These are phyloP conservation scores for Notiomystis cincta DNA, from an alignment of 2,113 vertebrate genomes.

Conservation along the genomic window DNA sequence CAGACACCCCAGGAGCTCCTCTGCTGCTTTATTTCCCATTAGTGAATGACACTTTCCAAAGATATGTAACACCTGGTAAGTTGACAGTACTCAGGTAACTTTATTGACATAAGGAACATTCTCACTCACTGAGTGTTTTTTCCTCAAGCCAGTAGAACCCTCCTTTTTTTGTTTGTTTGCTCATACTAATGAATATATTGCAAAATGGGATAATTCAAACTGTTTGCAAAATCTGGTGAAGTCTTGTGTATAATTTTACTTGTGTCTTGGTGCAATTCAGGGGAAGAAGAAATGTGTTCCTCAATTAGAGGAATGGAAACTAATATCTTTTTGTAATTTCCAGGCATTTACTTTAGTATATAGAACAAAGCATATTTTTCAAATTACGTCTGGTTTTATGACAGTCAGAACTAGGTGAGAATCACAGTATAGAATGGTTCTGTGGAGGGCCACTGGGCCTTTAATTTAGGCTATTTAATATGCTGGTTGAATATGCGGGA, in stretches of 20 bases:
- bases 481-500: neutral
- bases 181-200: neutral
- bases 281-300: neutral
- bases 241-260: neutral
- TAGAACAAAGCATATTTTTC: neutral
- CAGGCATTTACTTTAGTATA: neutral
- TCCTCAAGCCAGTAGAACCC: neutral
- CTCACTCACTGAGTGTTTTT: neutral
- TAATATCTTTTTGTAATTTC: neutral
- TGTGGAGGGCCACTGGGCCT: neutral
- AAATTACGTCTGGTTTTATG: neutral
- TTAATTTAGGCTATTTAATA: neutral
- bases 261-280: neutral
- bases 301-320: neutral
- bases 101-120: neutral
- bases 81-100: neutral
- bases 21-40: constrained; percentile 76
- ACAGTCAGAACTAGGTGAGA: neutral
- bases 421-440: neutral
- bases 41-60: constrained; percentile 75
- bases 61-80: constrained; percentile 75
- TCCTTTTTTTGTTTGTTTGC: neutral
- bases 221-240: neutral
- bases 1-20: constrained; percentile 60
- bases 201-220: neutral